phyloP scores from a whole-genome alignment of 2,888 invertebrate species.

The Pterobdella sp. region DNA sequence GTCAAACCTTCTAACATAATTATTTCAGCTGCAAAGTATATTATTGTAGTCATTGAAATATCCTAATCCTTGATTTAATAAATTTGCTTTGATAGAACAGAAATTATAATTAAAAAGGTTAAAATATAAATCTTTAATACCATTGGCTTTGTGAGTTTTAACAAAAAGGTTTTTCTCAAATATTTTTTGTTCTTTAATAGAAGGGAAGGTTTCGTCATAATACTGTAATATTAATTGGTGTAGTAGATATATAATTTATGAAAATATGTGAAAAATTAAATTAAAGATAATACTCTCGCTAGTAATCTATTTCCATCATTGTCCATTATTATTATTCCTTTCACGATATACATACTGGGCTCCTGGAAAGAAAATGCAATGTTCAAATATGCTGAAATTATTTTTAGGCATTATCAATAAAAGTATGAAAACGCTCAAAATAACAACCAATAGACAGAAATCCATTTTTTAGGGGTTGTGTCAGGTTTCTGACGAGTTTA shows the following conservation, averaged over 20 bases:
- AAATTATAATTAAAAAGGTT: background rate
- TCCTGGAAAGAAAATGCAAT: conserved; percentile 61
- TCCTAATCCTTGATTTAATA: background rate
- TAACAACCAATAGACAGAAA: background rate
- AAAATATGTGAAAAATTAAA: background rate
- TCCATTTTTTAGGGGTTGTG: background rate
- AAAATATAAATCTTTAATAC: conserved; percentile 43
- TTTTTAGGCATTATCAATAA: conserved; percentile 5
- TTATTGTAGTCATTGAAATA: conserved; percentile 5
- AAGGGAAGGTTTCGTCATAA: conserved; percentile 79
- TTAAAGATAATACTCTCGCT: conserved; percentile 68
- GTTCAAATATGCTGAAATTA: conserved; percentile 11
- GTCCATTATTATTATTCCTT: conserved; percentile 92
- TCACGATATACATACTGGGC: conserved; percentile 85
- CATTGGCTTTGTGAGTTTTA: conserved; percentile 89
- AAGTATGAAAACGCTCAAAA: background rate
- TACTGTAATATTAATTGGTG: conserved; percentile 57
- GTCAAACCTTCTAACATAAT: conserved; percentile 96
- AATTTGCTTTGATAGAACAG: background rate
- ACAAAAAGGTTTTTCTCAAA: conserved; percentile 96
- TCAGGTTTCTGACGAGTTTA: too few species aligned
- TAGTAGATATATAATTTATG: background rate
- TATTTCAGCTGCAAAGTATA: conserved; percentile 65
- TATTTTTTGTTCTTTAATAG: conserved; percentile 85
- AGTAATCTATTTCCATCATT: conserved; percentile 92